Evolutionary conservation across 2,888 invertebrate genomes (phyloP), one percentile per base, ranked within the genome.

Genomic region (Achlya flavicornis): DNA sequence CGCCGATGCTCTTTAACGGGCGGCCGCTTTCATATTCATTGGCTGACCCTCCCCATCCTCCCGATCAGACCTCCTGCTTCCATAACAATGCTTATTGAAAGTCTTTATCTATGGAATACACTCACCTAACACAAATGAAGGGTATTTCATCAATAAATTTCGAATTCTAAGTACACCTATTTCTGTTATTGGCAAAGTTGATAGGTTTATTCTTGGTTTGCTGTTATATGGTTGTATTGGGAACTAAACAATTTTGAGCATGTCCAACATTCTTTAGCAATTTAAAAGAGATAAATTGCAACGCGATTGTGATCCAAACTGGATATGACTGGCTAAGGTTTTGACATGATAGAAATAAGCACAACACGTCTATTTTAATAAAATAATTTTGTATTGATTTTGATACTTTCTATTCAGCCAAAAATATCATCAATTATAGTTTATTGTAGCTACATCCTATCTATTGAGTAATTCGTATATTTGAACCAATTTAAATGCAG

Each of bases 11-110:
- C 67, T 79, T 80, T 81, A 81, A 85, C 81, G 82, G 81, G 72
- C 78, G 72, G 64, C 63, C 75, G 63, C 76, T 87, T 81, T 78
- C 79, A 73, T 84, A 86, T 88, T 85, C 85, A 85, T 85, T 76
- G 82, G 71, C 67, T 65, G 64, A 58, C 63, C 64, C 58, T 64
- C 61, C 63, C 61, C 57, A 57, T 62, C 58, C 43, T 14, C 10
- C 46, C 62, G 63, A 64, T 58, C 32, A 61, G 66, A 71, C 67
- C 62, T 64, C 66, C 62, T 66, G 53, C 67, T 63, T 64, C 66
- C 63, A 33, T 63, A 70, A 77, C 79, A 76, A 77, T 68, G 71
- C 62, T 67, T 76, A 80, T 79, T 80, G 79, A 80, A 80, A 26
- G 76, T 72, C 80, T 80, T 77, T 76, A 81, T 81, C 74, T 72